Evolutionary conservation across 2,888 invertebrate species (phyloP).

Genomic region (Lasius platythorax): DNA sequence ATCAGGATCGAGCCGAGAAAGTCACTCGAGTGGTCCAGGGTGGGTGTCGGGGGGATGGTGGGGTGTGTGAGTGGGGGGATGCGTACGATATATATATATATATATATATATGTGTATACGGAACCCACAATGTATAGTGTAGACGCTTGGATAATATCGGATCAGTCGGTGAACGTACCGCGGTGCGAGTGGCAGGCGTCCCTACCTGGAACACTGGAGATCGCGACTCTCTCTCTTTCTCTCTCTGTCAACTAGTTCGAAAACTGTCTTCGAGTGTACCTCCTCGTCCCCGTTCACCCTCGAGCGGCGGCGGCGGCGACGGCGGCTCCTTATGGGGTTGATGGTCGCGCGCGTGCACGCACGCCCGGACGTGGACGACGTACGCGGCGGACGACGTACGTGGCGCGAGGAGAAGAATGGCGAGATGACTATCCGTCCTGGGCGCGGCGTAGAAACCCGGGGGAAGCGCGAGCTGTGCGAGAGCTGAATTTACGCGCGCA

Average conservation of each 20-base stretch:
- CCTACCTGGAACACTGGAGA: neutral
- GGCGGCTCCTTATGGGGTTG: constrained; percentile 40
- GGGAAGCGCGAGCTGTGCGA: constrained; percentile 53
- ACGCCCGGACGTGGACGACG: constrained; percentile 19
- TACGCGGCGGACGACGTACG: neutral
- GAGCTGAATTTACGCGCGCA: constrained; percentile 52
- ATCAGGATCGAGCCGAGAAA: constrained; percentile 72
- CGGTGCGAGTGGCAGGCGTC: constrained; percentile 54
- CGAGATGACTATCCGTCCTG: constrained; percentile 67
- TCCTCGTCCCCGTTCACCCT: neutral
- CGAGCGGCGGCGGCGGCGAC: neutral
- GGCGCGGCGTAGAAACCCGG: constrained; percentile 70
- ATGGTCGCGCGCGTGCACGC: constrained; percentile 48
- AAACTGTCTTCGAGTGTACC: neutral
- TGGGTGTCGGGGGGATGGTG: constrained; percentile 45
- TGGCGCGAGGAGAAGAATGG: constrained; percentile 44
- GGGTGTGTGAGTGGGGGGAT: constrained; percentile 41
- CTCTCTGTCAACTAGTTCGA: neutral
- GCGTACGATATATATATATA: constrained; percentile 51
- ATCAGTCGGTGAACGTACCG: constrained; percentile 73
- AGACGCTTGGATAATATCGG: constrained; percentile 46
- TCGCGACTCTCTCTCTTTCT: neutral
- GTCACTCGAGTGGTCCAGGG: constrained; percentile 67
- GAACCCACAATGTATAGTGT: constrained; percentile 46
- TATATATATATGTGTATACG: constrained; percentile 13